phyloP scores from a whole-genome alignment of 2,797 vertebrate genomes.

The Macropodus opercularis region DNA sequence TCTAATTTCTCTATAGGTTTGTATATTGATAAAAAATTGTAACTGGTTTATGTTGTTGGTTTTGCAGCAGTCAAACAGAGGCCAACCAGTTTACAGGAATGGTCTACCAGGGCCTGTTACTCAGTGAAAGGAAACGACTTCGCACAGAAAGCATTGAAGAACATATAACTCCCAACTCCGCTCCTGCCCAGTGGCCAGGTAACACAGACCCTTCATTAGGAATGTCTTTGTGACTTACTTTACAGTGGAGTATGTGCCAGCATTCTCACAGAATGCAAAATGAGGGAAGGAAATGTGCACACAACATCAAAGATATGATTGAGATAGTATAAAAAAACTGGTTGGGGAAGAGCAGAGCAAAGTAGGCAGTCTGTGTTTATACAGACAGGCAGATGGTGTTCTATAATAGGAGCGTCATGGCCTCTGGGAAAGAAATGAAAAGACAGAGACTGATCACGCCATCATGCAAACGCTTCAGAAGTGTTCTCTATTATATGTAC shows the following conservation, averaged over 20 bases:
- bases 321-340: constrained; percentile 33
- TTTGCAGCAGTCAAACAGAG: constrained; percentile 88
- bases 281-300: constrained; percentile 2
- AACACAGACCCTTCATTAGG: constrained; percentile 29
- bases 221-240: background rate
- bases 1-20: no score
- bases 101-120: constrained; percentile 95
- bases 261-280: constrained; percentile 16
- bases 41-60: constrained; percentile 4
- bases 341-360: constrained; percentile 40
- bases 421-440: constrained; percentile 71
- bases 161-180: constrained; percentile 92
- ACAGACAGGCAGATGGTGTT: constrained; percentile 76
- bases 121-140: constrained; percentile 93
- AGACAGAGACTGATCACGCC: constrained; percentile 55
- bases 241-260: constrained; percentile 5
- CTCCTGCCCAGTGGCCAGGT: constrained; percentile 98
- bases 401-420: constrained; percentile 70
- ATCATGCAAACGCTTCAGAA: constrained; percentile 50
- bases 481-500: constrained; percentile 28
- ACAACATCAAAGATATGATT: constrained; percentile 38
- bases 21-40: background rate
- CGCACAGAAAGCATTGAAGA: constrained; percentile 98
- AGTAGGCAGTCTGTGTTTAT: constrained; percentile 66
- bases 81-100: constrained; percentile 96